Evolutionary conservation across 2,888 invertebrate genomes (phyloP), one percentile per base, ranked within the genome.

Genomic region (Ennomos fuscantarius): DNA sequence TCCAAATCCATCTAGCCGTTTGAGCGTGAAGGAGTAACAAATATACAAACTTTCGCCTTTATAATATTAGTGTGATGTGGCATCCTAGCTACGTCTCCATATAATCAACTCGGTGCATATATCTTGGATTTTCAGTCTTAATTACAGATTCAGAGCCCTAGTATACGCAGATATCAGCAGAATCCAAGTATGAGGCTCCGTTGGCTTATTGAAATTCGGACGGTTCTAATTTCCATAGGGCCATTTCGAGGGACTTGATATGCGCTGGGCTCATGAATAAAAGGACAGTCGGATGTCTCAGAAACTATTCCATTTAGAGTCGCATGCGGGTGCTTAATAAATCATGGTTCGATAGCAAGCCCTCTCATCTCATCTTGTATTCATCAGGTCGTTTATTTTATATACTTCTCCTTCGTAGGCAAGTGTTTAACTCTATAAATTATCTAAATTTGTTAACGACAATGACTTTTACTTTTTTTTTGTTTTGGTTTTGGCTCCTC

Each of bases 231-330:
- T 73, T 74, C 69, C 72, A 70, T 70, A 69, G 62, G 57, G 60
- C 70, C 69, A 45, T 55, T 65, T 55, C 56, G 54, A 60, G 60
- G 51, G 63, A 52, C 58, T 67, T 58, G 65, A 62, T 66, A 66
- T 63, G 61, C 62, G 59, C 55, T 56, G 60, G 63, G 62, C 65
- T 76, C 73, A 77, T 76, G 78, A 76, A 77, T 77, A 77, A 77
- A 24, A 65, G 68, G 70, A 61, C 58, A 62, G 62, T 54, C 13
- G 56, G 47, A 66, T 67, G 62, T 63, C 55, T 63, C 46, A 37
- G 63, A 65, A 69, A 66, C 65, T 67, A 68, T 72, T 63, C 60
- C 60, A 54, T 66, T 66, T 55, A 44, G 54, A 57, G 51, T 46
- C 58, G 60, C 64, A 40, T 45, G 51, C 56, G 50, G 42, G 42